Conservation (phyloP, 1,140 invertebrate species). For the Oryctes rhinoceros region DNA sequence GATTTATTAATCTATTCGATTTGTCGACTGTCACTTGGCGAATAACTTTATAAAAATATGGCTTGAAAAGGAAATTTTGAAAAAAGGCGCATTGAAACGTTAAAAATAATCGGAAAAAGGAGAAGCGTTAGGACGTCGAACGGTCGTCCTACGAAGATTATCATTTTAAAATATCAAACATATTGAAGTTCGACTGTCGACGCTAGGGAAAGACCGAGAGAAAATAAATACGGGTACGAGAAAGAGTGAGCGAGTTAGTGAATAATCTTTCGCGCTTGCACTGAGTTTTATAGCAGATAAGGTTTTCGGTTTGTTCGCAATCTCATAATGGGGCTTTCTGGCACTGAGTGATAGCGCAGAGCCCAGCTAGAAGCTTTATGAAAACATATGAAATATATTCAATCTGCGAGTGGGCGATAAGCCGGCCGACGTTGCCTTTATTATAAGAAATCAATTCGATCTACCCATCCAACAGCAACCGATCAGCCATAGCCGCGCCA, state of each 20-base stretch:
- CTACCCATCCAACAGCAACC: slow-evolving; percentile 39
- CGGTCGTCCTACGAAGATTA: slow-evolving; percentile 35
- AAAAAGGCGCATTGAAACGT: slow-evolving; percentile 32
- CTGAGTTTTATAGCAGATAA: slow-evolving; percentile 39
- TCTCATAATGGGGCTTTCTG: slow-evolving; percentile 54
- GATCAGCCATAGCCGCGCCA: slow-evolving; percentile 3
- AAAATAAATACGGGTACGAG: not conserved
- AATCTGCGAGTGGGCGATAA: slow-evolving; percentile 57
- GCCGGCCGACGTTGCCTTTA: slow-evolving; percentile 45
- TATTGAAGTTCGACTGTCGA: slow-evolving; percentile 29
- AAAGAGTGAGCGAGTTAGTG: slow-evolving; percentile 23
- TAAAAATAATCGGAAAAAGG: slow-evolving; percentile 37
- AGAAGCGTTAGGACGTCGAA: slow-evolving; percentile 26
- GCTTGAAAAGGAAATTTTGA: not conserved
- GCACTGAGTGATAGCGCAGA: slow-evolving; percentile 55
- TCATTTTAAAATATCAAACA: slow-evolving; percentile 38
- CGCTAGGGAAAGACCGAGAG: slow-evolving; percentile 7
- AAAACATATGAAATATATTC: slow-evolving; percentile 60
- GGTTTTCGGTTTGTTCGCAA: slow-evolving; percentile 44
- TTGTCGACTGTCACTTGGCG: not conserved
- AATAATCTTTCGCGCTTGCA: slow-evolving; percentile 35
- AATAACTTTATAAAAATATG: slow-evolving; percentile 16
- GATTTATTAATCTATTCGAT: slow-evolving; percentile 9
- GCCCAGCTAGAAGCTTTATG: slow-evolving; percentile 53
- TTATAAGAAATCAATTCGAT: slow-evolving; percentile 46